phyloP scores from a whole-genome alignment of 2,797 vertebrate species.

The Phataginus tetradactyla region DNA sequence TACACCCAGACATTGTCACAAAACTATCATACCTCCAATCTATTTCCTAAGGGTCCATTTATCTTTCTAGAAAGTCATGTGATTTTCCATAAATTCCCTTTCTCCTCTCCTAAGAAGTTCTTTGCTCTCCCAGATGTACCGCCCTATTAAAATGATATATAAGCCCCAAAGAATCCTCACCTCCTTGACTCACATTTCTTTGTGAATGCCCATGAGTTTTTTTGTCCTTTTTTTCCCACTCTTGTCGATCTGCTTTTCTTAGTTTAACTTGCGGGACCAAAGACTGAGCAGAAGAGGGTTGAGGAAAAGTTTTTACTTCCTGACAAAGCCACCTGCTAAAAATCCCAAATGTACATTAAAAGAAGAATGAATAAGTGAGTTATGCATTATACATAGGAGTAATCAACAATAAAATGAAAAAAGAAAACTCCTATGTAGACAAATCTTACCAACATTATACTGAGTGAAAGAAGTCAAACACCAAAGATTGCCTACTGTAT shows the following conservation, averaged over 20 bases:
- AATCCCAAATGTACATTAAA: conserved; percentile 44
- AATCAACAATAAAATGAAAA: conserved; percentile 46
- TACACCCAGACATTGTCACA: neutral
- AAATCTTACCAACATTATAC: conserved; percentile 34
- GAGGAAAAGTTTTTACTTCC: neutral
- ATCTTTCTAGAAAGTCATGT: neutral
- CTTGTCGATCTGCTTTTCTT: neutral
- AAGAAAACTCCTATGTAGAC: neutral
- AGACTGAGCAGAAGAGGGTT: neutral
- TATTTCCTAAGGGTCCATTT: neutral
- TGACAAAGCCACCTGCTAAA: conserved; percentile 58
- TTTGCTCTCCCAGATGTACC: neutral
- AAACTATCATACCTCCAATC: neutral
- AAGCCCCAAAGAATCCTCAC: neutral
- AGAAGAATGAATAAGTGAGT: conserved; percentile 53
- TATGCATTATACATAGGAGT: conserved; percentile 22
- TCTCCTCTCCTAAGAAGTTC: neutral
- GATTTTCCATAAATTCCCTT: neutral
- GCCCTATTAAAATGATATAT: neutral
- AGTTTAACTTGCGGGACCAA: neutral
- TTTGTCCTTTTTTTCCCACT: neutral
- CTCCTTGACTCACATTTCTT: neutral
- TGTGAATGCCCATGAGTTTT: neutral
- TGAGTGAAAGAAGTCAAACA: conserved; percentile 2
- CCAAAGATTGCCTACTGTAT: neutral